phyloP scores from a whole-genome alignment of 2,797 vertebrate genomes.

The Ciconia nigra region DNA sequence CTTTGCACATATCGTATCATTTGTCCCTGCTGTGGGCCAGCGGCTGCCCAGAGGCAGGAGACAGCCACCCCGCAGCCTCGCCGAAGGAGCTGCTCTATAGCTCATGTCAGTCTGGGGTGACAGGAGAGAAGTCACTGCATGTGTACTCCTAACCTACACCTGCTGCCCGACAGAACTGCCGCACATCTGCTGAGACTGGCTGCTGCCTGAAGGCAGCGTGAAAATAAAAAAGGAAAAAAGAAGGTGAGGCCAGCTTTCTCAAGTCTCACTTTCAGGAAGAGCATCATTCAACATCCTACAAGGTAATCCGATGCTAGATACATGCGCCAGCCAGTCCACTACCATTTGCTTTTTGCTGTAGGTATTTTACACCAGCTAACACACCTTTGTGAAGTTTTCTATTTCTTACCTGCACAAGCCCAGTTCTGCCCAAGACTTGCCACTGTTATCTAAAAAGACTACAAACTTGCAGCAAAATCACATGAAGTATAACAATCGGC shows the following conservation, averaged over 20 bases:
- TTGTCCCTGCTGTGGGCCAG: background rate
- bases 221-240: background rate
- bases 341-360: background rate
- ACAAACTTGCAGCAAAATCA: background rate
- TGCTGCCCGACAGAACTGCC: background rate
- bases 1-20: fast-evolving
- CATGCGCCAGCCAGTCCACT: background rate
- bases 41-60: background rate
- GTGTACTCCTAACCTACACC: background rate
- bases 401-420: background rate
- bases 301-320: background rate
- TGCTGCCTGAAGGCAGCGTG: background rate
- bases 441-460: background rate
- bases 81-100: background rate
- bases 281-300: background rate
- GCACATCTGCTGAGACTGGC: fast-evolving
- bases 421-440: background rate
- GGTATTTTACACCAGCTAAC: background rate
- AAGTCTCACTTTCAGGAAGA: background rate
- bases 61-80: background rate
- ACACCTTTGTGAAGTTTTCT: background rate
- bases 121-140: background rate
- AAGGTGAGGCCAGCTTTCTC: background rate
- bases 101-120: background rate
- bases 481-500: background rate